Percentiles rank a stretch among this genome's conserved stretches.
phyloP scores from a whole-genome alignment of 2,113 vertebrate species.

The Ageneiosus marmoratus region DNA sequence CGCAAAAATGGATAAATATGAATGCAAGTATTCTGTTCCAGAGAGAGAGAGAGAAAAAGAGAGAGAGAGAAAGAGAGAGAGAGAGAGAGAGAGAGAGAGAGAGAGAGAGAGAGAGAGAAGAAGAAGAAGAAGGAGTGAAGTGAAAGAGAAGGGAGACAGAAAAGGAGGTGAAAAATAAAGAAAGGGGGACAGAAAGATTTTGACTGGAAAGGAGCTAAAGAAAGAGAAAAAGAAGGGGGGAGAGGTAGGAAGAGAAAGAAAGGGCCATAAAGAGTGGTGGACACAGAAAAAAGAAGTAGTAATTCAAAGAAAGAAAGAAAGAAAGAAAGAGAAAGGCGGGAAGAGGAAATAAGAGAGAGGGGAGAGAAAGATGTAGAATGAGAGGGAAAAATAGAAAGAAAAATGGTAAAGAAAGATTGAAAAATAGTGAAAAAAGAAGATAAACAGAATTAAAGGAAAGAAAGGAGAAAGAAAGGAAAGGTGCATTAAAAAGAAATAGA shows the following conservation, averaged over 20 bases:
- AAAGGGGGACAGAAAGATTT: conserved; percentile 53
- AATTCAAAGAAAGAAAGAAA: conserved; percentile 30
- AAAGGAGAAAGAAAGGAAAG: neutral
- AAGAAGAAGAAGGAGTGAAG: neutral
- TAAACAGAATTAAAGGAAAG: no score
- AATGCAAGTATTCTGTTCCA: neutral
- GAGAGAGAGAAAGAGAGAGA: no score
- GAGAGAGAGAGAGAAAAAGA: neutral
- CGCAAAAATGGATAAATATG: no score
- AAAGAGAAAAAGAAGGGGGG: neutral
- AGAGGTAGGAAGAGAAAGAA: neutral
- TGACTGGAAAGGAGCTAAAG: neutral
- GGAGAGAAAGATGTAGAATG: neutral
- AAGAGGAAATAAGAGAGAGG: no score
- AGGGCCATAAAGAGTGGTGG: neutral
- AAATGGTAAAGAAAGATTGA: neutral
- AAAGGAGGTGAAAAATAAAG: neutral
- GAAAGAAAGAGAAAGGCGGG: neutral
- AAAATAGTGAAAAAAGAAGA: neutral
- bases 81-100: neutral
- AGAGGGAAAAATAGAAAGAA: neutral
- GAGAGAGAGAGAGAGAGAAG: conserved; percentile 54
- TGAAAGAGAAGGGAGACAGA: neutral
- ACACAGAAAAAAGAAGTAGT: neutral
- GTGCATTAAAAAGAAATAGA: neutral